phyloP scores from a whole-genome alignment of 2,113 vertebrate genomes.

The Aldabrachelys gigantea region DNA sequence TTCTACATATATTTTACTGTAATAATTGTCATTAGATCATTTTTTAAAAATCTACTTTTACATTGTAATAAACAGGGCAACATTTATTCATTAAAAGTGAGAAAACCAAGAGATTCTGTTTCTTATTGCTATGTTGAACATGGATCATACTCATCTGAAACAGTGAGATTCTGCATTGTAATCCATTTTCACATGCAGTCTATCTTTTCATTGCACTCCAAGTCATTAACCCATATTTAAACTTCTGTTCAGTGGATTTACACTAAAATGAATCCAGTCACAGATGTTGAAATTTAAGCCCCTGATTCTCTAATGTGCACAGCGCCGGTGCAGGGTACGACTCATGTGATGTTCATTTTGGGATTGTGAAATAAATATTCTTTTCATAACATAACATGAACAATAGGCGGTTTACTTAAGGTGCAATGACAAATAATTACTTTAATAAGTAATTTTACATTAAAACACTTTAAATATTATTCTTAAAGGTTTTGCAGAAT shows the following conservation, averaged over 20 bases:
- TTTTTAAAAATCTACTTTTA: background rate
- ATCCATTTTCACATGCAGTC: background rate
- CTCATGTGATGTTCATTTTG: conserved; percentile 19
- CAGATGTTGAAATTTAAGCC: background rate
- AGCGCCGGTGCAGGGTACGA: background rate
- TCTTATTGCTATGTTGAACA: background rate
- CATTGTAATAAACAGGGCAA: background rate
- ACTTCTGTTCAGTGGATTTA: background rate
- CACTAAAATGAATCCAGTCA: background rate
- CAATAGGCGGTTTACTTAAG: conserved; percentile 20
- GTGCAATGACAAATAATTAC: background rate
- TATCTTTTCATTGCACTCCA: background rate
- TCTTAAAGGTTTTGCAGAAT: conserved; percentile 53
- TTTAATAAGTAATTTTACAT: conserved; percentile 1
- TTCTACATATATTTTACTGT: background rate
- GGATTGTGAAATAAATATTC: background rate
- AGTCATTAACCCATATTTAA: background rate
- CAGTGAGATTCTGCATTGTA: background rate
- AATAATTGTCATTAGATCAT: background rate
- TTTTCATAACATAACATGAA: conserved; percentile 24
- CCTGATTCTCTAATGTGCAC: background rate
- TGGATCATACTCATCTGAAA: background rate
- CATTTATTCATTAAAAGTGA: background rate
- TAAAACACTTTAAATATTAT: conserved; percentile 41
- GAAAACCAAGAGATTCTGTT: background rate